Evolutionary conservation across 2,888 invertebrate genomes (phyloP).

Genomic region (Pemphredon lugubris): DNA sequence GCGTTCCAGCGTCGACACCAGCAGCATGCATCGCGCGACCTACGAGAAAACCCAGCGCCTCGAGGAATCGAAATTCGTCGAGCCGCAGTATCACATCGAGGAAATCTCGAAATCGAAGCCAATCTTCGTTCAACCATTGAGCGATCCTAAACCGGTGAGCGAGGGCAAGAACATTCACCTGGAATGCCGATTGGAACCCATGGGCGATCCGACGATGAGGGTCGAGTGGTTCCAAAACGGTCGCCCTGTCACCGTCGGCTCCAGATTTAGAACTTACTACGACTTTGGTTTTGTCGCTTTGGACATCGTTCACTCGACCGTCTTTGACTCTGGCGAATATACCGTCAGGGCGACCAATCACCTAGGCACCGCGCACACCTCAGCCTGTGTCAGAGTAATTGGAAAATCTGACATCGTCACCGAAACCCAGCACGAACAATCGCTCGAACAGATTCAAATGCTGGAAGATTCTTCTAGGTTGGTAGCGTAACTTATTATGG

Average conservation of each 20-base stretch:
- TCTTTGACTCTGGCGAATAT: conserved; percentile 97
- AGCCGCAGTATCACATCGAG: conserved; percentile 94
- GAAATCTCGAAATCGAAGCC: conserved; percentile 97
- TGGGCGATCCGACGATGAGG: conserved; percentile 97
- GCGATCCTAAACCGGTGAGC: conserved; percentile 91
- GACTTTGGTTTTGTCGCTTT: conserved; percentile 99
- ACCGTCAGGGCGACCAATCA: conserved; percentile 96
- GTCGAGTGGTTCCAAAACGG: conserved; percentile 99
- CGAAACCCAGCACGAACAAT: conserved; percentile 95
- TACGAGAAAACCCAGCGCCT: conserved; percentile 93
- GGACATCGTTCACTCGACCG: conserved; percentile 96
- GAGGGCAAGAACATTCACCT: conserved; percentile 95
- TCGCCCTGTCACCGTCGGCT: conserved; percentile 92
- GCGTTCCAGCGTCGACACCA: conserved; percentile 93
- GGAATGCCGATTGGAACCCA: conserved; percentile 95
- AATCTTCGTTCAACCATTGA: conserved; percentile 94
- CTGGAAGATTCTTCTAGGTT: conserved; percentile 89
- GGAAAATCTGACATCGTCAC: conserved; percentile 91
- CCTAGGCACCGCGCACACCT: conserved; percentile 95
- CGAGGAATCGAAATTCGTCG: conserved; percentile 92
- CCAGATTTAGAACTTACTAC: conserved; percentile 96
- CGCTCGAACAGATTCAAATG: conserved; percentile 94
- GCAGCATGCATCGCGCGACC: conserved; percentile 93
- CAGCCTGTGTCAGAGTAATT: conserved; percentile 93
- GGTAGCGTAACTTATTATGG: neutral